Conservation (phyloP, 2,888 invertebrate genomes). For the Terebella lapidaria region DNA sequence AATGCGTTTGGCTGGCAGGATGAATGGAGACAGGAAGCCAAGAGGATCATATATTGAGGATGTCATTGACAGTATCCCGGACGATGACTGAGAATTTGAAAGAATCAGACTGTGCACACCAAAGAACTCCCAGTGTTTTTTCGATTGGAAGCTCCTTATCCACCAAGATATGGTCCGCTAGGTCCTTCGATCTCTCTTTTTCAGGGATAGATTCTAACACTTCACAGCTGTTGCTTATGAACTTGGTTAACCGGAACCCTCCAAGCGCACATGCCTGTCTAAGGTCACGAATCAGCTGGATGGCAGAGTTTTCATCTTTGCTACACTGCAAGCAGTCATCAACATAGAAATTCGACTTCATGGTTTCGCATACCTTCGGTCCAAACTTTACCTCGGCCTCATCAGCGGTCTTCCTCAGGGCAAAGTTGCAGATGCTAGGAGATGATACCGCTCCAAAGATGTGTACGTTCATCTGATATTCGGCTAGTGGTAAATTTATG, state of each 20-base stretch:
- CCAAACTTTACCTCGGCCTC: too few relatives aligned
- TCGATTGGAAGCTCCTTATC: neutral
- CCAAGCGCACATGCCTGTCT: slow-evolving; percentile 6
- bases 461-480: too few relatives aligned
- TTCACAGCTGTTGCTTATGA: slow-evolving; percentile 3
- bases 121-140: slow-evolving; percentile 17
- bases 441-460: too few relatives aligned
- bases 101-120: slow-evolving; percentile 25
- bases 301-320: slow-evolving; percentile 1
- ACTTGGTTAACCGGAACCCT: slow-evolving; percentile 11
- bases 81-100: slow-evolving; percentile 23
- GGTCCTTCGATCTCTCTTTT: neutral
- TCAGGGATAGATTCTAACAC: slow-evolving; percentile 4
- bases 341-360: slow-evolving; percentile 10
- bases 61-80: slow-evolving; percentile 26
- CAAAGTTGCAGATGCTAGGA: too few relatives aligned
- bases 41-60: slow-evolving; percentile 28
- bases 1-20: slow-evolving; percentile 22
- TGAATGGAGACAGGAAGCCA: slow-evolving; percentile 26
- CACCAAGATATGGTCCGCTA: neutral
- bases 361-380: neutral
- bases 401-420: too few relatives aligned
- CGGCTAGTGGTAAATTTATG: too few relatives aligned
- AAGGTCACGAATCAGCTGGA: too few relatives aligned
- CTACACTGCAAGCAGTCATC: slow-evolving; percentile 10